Evolutionary conservation across 2,797 vertebrate genomes (phyloP).

Genomic region (Eidolon dupreanum): DNA sequence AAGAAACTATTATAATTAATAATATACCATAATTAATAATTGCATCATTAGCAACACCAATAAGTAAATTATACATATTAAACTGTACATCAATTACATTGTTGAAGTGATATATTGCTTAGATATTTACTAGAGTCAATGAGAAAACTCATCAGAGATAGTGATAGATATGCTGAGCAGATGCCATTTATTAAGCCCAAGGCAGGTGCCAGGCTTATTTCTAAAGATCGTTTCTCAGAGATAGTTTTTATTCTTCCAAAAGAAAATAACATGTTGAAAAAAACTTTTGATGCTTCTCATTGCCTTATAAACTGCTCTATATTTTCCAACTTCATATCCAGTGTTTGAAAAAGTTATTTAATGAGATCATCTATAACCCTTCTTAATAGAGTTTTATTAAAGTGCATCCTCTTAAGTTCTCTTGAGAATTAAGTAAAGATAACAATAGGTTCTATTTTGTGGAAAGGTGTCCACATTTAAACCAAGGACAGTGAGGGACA

Average conservation of each 20-base stretch:
- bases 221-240: constrained; percentile 41
- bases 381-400: neutral
- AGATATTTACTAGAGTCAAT: neutral
- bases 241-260: constrained; percentile 36
- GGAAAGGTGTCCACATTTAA: neutral
- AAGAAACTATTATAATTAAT: constrained; percentile 17
- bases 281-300: neutral
- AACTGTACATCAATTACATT: neutral
- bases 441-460: too few species aligned
- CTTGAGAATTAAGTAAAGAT: neutral
- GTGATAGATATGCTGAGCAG: neutral
- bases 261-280: neutral
- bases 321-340: neutral
- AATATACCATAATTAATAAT: constrained; percentile 28
- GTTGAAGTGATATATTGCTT: neutral
- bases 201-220: constrained; percentile 32
- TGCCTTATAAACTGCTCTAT: neutral
- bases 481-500: neutral
- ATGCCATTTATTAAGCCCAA: constrained; percentile 43
- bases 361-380: neutral
- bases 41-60: constrained; percentile 26
- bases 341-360: neutral
- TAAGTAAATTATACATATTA: constrained; percentile 12
- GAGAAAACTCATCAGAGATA: neutral
- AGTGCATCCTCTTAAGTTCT: neutral